Evolutionary conservation across 2,113 vertebrate genomes (phyloP).

Genomic region (Scolopax mira): DNA sequence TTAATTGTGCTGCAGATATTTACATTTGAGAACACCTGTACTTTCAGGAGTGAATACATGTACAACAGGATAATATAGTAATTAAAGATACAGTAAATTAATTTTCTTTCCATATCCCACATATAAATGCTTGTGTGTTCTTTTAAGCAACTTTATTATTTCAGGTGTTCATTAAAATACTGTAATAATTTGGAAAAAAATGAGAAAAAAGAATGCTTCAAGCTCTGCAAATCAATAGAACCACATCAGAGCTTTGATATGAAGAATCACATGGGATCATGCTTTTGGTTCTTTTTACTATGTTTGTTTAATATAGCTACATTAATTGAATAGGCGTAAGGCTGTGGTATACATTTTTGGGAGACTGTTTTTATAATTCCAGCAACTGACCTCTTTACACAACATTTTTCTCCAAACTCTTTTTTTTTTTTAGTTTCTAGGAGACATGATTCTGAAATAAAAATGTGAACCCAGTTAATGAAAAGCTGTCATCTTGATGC

Average conservation of each 20-base stretch:
- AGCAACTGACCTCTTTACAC: background rate
- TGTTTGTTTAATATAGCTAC: background rate
- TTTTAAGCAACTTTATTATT: conserved; percentile 53
- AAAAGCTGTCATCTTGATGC: background rate
- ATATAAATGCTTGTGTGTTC: conserved; percentile 40
- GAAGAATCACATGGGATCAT: background rate
- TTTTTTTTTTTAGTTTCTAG: background rate
- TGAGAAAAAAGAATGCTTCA: conserved; percentile 51
- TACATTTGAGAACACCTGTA: background rate
- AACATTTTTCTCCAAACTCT: background rate
- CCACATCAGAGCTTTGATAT: conserved; percentile 8
- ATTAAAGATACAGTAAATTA: conserved; percentile 23
- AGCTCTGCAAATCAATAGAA: conserved; percentile 63
- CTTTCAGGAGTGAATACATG: background rate
- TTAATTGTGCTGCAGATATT: background rate
- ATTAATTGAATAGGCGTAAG: background rate
- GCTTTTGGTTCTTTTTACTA: background rate
- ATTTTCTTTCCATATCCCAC: conserved; percentile 20
- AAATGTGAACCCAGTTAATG: background rate
- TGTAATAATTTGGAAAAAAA: conserved; percentile 52
- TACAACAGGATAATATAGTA: conserved; percentile 41
- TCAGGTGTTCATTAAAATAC: conserved; percentile 72
- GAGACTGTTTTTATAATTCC: background rate
- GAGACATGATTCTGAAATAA: background rate
- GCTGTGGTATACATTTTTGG: background rate